These are phyloP conservation scores for Oscheius sp. DNA, from an alignment of 2,888 invertebrate species.

Conservation along the genomic window DNA sequence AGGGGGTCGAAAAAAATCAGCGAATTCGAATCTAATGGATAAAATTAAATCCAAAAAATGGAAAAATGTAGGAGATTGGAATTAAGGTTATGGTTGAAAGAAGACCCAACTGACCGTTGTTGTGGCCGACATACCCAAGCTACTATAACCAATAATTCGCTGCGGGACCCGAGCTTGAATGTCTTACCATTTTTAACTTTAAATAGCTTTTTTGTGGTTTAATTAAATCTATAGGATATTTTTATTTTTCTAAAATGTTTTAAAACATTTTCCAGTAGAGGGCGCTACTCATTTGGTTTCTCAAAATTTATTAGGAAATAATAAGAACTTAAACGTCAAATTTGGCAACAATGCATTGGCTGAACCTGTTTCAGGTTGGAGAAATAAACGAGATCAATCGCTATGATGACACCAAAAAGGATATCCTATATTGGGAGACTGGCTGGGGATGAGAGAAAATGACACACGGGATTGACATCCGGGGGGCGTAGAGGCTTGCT, in stretches of 20 bases:
- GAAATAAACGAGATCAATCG: constrained; percentile 1
- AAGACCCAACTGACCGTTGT: too few relatives aligned
- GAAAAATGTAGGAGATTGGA: too few relatives aligned
- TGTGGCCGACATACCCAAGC: constrained; percentile 24
- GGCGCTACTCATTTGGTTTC: not conserved
- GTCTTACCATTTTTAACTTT: not conserved
- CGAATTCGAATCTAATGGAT: too few relatives aligned
- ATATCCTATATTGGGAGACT: constrained; percentile 24
- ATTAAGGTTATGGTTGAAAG: too few relatives aligned
- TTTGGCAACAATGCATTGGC: constrained; percentile 10
- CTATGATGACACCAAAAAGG: constrained; percentile 18
- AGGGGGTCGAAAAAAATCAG: too few relatives aligned
- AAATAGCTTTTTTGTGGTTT: too few relatives aligned
- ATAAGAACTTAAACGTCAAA: too few relatives aligned
- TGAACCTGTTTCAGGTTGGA: constrained; percentile 2
- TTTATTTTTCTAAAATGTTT: not conserved
- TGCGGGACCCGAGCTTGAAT: constrained; percentile 4
- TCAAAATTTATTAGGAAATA: too few relatives aligned
- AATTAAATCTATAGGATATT: too few relatives aligned
- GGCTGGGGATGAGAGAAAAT: not conserved
- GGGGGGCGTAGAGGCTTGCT: not conserved
- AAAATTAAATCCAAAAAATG: too few relatives aligned
- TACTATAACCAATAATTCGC: constrained; percentile 13
- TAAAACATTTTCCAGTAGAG: too few relatives aligned
- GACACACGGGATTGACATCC: constrained; percentile 6